These are phyloP conservation scores for Antigone vipio DNA, from an alignment of 2,113 vertebrate genomes.

Conservation along the genomic window DNA sequence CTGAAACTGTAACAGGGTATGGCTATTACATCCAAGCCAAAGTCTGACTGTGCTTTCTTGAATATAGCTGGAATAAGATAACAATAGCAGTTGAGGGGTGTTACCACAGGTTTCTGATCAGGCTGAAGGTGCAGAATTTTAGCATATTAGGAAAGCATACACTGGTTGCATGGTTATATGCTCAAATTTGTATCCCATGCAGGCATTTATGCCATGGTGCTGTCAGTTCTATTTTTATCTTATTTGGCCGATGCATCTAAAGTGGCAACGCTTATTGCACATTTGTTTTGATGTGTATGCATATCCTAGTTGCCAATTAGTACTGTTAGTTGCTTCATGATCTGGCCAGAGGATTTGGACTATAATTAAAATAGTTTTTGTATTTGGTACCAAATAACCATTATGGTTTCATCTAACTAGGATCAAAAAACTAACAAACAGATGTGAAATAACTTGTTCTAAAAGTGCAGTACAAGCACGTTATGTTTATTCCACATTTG, in stretches of 20 bases:
- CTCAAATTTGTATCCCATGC: neutral
- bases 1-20: constrained; percentile 24
- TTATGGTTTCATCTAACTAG: neutral
- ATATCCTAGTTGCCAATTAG: neutral
- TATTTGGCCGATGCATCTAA: neutral
- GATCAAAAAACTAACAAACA: neutral
- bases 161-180: neutral
- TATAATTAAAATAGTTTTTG: neutral
- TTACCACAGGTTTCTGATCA: neutral
- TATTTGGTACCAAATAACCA: neutral
- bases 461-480: neutral
- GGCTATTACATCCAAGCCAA: neutral
- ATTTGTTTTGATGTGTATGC: neutral
- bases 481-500: neutral
- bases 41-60: constrained; percentile 14
- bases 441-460: neutral
- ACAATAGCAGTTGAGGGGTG: neutral
- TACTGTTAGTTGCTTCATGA: neutral
- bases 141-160: neutral
- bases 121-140: neutral
- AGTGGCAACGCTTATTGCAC: neutral
- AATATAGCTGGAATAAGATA: neutral
- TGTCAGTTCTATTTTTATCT: neutral
- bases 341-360: neutral
- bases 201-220: neutral